Conservation (phyloP, 2,113 vertebrate genomes). For the Pygoscelis adeliae region DNA sequence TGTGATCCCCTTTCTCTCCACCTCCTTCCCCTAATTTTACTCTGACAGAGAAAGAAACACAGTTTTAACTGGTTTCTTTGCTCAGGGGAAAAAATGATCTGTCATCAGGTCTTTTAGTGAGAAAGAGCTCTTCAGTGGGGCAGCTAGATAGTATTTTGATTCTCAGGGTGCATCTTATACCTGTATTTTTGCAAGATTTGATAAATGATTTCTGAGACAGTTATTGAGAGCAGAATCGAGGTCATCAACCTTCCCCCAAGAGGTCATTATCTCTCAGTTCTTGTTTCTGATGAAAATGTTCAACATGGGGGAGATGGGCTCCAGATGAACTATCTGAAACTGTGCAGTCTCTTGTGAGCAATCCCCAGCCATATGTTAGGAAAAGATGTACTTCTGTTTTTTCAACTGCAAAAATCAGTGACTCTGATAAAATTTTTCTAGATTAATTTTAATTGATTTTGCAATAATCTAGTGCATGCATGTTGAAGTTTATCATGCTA, state of each 20-base stretch:
- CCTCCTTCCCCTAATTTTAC: conserved; percentile 59
- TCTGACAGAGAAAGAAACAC: conserved; percentile 25
- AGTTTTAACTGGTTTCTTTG: conserved; percentile 45
- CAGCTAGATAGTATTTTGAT: conserved; percentile 27
- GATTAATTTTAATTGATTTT: conserved; percentile 40
- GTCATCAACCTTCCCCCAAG: background rate
- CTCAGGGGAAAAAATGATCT: conserved; percentile 2
- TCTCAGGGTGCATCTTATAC: conserved; percentile 8
- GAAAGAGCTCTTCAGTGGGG: conserved; percentile 5
- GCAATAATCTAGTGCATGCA: background rate
- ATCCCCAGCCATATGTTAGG: background rate
- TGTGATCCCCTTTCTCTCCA: conserved; percentile 65
- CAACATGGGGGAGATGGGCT: background rate
- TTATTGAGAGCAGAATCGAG: conserved; percentile 21
- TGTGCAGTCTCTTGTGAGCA: background rate
- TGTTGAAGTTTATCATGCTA: background rate
- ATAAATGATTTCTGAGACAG: conserved; percentile 18
- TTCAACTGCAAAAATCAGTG: background rate
- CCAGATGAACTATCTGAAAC: background rate
- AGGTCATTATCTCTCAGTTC: background rate
- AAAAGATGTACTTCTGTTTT: background rate
- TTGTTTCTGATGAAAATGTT: conserved; percentile 20
- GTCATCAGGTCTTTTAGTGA: conserved; percentile 39
- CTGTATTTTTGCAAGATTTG: background rate
- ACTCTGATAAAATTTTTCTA: background rate